These are phyloP conservation scores for Chromoteleia sp. DNA, from an alignment of 2,888 invertebrate genomes.

Conservation along the genomic window DNA sequence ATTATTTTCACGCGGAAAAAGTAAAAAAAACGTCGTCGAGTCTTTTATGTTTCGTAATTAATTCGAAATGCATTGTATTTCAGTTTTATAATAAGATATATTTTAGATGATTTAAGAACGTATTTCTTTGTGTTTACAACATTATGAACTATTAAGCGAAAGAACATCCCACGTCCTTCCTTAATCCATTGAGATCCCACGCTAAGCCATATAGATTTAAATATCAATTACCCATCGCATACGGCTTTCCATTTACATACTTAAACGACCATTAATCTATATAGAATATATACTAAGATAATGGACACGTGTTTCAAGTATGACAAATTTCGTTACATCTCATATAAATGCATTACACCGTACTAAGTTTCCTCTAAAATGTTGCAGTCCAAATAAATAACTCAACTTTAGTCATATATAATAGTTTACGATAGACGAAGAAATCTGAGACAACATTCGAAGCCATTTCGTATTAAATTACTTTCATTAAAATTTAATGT, in stretches of 20 bases:
- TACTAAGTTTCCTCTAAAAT: not conserved
- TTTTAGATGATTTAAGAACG: too few relatives aligned
- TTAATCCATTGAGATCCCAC: slow-evolving; percentile 8
- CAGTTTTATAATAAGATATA: too few relatives aligned
- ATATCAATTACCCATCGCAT: slow-evolving; percentile 7
- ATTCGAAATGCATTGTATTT: too few relatives aligned
- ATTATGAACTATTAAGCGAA: not conserved
- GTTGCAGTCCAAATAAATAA: not conserved
- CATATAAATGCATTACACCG: not conserved
- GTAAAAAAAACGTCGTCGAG: too few relatives aligned
- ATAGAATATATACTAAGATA: not conserved
- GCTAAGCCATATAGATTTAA: slow-evolving; percentile 10
- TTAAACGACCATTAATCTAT: not conserved
- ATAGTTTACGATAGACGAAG: too few relatives aligned
- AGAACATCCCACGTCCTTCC: not conserved
- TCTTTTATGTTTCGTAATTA: too few relatives aligned
- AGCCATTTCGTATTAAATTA: too few relatives aligned
- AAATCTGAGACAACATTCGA: too few relatives aligned
- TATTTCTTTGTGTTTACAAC: too few relatives aligned
- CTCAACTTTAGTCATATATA: not conserved
- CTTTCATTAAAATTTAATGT: too few relatives aligned
- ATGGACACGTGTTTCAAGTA: not conserved
- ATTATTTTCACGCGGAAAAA: too few relatives aligned
- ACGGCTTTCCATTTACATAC: not conserved
- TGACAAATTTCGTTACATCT: not conserved